phyloP scores from a whole-genome alignment of 2,888 invertebrate species.

The Monopis laevigella region DNA sequence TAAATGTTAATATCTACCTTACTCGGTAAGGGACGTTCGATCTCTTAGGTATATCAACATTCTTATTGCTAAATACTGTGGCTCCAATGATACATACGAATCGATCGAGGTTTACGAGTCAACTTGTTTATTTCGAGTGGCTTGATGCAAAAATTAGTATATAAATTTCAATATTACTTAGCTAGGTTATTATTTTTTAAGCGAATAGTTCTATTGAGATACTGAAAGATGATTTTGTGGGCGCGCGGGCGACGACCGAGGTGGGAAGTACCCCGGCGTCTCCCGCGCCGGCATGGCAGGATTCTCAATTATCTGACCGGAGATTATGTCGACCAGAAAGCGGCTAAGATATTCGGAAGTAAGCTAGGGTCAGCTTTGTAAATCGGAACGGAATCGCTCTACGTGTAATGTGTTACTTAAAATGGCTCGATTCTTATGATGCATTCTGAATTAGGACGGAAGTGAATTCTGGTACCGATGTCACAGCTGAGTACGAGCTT shows the following conservation, averaged over 20 bases:
- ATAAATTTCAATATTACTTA: no score
- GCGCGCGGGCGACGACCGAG: neutral
- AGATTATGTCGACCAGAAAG: no score
- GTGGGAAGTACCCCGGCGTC: constrained; percentile 6
- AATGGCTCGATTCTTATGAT: constrained; percentile 67
- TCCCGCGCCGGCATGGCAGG: constrained; percentile 19
- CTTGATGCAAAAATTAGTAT: no score
- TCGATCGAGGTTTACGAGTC: neutral
- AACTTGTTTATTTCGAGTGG: no score
- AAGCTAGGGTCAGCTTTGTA: no score
- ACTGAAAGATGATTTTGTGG: no score
- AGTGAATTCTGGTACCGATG: constrained; percentile 66
- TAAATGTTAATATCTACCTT: constrained; percentile 60
- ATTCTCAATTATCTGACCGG: neutral
- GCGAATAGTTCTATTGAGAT: no score
- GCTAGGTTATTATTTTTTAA: no score
- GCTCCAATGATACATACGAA: constrained; percentile 25
- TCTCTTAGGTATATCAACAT: constrained; percentile 61
- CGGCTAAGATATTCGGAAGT: no score
- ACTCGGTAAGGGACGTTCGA: constrained; percentile 68
- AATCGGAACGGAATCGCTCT: no score
- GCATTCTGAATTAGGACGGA: constrained; percentile 67
- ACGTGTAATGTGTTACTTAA: constrained; percentile 56
- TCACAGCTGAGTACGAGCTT: constrained; percentile 65
- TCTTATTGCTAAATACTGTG: constrained; percentile 60